These are phyloP conservation scores for Macrosiphum euphorbiae DNA, from an alignment of 2,888 invertebrate species.

Conservation along the genomic window DNA sequence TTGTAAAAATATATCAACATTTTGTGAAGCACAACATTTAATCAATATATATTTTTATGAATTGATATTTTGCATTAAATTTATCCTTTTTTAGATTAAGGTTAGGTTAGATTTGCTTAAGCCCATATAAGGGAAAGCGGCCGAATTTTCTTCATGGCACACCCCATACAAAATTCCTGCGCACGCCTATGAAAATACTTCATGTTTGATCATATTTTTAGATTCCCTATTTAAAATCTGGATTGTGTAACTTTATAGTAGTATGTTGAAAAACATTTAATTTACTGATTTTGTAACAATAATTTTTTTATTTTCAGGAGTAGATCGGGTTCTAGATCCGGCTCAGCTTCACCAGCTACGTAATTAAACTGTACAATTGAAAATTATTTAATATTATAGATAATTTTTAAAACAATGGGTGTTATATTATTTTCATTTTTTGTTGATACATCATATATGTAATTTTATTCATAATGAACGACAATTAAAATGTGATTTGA, in stretches of 20 bases:
- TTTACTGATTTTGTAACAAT: not conserved
- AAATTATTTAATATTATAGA: not conserved
- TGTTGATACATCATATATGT: not conserved
- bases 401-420: not conserved
- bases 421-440: not conserved
- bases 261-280: not conserved
- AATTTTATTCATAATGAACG: not conserved
- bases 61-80: too few species aligned
- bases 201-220: not conserved
- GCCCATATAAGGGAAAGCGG: too few species aligned
- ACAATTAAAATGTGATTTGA: not conserved
- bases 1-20: too few species aligned
- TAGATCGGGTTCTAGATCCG: slow-evolving; percentile 70
- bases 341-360: slow-evolving; percentile 68
- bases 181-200: too few species aligned
- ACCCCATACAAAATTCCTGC: too few species aligned
- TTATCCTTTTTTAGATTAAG: too few species aligned
- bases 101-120: too few species aligned
- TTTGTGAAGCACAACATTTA: too few species aligned
- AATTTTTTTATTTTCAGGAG: slow-evolving; percentile 49
- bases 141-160: too few species aligned
- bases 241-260: too few species aligned
- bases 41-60: too few species aligned
- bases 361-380: not conserved
- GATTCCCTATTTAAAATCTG: not conserved